These are phyloP conservation scores for Paradisaea rubra DNA, from an alignment of 2,113 vertebrate species.

Conservation along the genomic window DNA sequence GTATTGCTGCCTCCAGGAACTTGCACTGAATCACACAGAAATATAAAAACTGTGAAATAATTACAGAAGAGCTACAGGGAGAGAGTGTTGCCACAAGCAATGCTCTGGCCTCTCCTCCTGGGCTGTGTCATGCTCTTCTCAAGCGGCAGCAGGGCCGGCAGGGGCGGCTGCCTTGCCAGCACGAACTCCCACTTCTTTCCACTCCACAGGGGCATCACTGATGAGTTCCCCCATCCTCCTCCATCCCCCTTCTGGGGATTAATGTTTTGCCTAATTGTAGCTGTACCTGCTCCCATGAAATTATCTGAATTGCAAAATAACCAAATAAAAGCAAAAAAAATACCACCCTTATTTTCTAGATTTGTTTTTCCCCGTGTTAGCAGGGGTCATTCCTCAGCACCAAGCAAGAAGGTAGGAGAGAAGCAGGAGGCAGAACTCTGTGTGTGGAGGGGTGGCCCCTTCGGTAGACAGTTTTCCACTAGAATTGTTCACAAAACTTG, in stretches of 20 bases:
- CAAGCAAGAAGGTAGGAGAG: neutral
- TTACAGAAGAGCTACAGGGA: constrained; percentile 45
- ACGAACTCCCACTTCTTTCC: neutral
- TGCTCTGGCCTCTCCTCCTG: constrained; percentile 43
- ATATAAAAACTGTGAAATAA: constrained; percentile 57
- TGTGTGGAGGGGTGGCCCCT: neutral
- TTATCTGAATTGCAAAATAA: constrained; percentile 9
- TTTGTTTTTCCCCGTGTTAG: neutral
- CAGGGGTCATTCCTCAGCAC: neutral
- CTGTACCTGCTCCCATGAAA: neutral
- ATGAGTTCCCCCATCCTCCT: neutral
- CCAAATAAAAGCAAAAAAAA: neutral
- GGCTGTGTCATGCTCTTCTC: neutral
- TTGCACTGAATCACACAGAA: constrained; percentile 49
- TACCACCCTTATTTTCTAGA: neutral
- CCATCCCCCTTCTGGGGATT: neutral
- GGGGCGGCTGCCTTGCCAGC: fast-evolving
- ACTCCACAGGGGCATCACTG: neutral
- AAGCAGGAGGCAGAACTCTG: neutral
- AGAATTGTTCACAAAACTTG: neutral
- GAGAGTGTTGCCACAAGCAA: neutral
- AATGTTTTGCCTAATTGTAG: neutral
- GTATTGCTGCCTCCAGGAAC: constrained; percentile 48
- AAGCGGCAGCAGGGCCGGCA: neutral
- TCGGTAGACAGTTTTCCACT: neutral